phyloP scores from a whole-genome alignment of 2,888 invertebrate species.

The Vesta saturnalis region DNA sequence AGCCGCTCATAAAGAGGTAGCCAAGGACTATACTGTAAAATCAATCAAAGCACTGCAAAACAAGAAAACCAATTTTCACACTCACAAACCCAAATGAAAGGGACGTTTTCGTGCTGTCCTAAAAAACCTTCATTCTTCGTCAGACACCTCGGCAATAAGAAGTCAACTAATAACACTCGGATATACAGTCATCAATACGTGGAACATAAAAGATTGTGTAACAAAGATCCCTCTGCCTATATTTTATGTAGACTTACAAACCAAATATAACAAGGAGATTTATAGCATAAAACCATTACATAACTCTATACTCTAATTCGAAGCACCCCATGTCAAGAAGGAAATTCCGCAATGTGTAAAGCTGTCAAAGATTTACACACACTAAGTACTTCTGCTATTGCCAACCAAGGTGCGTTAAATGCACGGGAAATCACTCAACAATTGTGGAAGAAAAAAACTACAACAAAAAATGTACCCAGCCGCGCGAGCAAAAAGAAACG shows the following conservation, averaged over 20 bases:
- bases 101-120: too few relatives aligned
- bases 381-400: neutral
- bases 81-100: too few relatives aligned
- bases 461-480: neutral
- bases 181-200: neutral
- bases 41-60: too few relatives aligned
- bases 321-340: too few relatives aligned
- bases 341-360: neutral
- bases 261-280: neutral
- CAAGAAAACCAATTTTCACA: too few relatives aligned
- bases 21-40: neutral
- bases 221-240: neutral
- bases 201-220: neutral
- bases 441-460: neutral
- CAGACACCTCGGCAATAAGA: too few relatives aligned
- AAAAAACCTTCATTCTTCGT: too few relatives aligned
- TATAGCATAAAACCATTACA: too few relatives aligned
- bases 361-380: neutral
- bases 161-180: neutral
- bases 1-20: neutral
- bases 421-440: slow-evolving; percentile 7
- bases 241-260: neutral
- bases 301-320: too few relatives aligned
- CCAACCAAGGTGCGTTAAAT: neutral
- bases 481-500: too few relatives aligned